A percentile compares a stretch with the other conserved stretches of the same genome.
phyloP scores from a whole-genome alignment of 2,113 vertebrate genomes.

The Pituophis catenifer region DNA sequence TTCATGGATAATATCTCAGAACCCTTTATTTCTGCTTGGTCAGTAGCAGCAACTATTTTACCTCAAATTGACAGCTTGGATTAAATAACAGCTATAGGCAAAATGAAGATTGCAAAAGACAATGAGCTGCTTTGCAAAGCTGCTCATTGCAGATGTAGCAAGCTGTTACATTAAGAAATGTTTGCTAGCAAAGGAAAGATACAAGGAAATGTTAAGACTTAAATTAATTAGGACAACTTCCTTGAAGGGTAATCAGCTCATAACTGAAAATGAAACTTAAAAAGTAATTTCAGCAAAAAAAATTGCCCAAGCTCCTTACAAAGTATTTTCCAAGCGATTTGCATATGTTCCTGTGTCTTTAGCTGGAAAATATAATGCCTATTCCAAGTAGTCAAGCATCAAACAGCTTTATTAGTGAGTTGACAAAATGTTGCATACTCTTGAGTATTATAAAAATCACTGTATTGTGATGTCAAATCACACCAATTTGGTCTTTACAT shows the following conservation, averaged over 20 bases:
- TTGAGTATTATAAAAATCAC: neutral
- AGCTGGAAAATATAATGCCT: neutral
- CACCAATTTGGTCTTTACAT: neutral
- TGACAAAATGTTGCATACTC: neutral
- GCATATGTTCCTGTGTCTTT: neutral
- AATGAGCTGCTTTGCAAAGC: neutral
- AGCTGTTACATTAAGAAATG: neutral
- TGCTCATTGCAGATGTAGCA: neutral
- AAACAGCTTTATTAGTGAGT: neutral
- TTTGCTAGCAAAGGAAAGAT: neutral
- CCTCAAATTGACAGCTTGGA: neutral
- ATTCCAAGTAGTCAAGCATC: neutral
- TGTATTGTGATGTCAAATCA: neutral
- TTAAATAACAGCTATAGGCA: neutral
- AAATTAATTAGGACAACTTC: neutral
- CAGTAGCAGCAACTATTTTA: slow-evolving; percentile 1
- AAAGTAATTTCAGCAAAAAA: neutral
- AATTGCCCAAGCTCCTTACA: neutral
- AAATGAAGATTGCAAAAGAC: neutral
- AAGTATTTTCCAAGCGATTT: neutral
- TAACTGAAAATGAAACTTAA: neutral
- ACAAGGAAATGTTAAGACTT: neutral
- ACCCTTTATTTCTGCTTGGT: neutral
- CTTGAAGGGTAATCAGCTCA: neutral
- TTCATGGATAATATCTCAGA: neutral